Conservation (phyloP, 2,888 invertebrate genomes). For the Pseudeuparius sepicola region DNA sequence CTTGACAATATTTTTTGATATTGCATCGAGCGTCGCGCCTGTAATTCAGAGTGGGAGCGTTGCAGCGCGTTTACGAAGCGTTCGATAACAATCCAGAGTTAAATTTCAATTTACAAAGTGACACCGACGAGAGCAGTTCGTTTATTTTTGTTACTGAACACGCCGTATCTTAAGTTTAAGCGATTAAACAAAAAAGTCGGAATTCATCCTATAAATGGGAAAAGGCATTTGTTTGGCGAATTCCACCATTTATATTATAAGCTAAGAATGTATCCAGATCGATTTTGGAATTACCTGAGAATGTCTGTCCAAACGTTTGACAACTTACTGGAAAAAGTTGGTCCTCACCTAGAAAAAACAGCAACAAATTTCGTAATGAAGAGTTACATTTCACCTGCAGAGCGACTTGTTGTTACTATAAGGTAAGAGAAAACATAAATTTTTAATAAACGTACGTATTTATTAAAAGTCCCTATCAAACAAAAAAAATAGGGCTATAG, state of each 20-base stretch:
- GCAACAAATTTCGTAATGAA: slow-evolving; percentile 9
- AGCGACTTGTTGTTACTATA: slow-evolving; percentile 9
- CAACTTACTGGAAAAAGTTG: slow-evolving; percentile 6
- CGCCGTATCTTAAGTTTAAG: slow-evolving; percentile 17
- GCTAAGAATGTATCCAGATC: slow-evolving; percentile 2
- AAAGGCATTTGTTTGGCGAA: slow-evolving; percentile 7
- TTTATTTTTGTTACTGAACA: slow-evolving; percentile 14
- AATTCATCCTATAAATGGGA: slow-evolving; percentile 14
- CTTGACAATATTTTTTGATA: too few species aligned
- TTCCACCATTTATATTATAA: slow-evolving; percentile 8
- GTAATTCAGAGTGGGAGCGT: too few species aligned
- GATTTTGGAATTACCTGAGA: slow-evolving; percentile 9
- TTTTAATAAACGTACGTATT: not conserved
- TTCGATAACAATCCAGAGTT: too few species aligned
- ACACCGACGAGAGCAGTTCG: too few species aligned
- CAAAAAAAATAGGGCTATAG: slow-evolving; percentile 9
- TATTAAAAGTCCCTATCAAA: slow-evolving; percentile 2
- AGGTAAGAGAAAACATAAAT: slow-evolving; percentile 8
- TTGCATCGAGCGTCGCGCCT: too few species aligned
- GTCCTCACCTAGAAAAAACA: slow-evolving; percentile 6
- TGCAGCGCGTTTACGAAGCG: too few species aligned
- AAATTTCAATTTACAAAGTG: too few species aligned
- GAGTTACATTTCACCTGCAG: slow-evolving; percentile 10
- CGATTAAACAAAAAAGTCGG: slow-evolving; percentile 8
- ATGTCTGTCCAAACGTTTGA: slow-evolving; percentile 4